phyloP scores from a whole-genome alignment of 1,140 invertebrate genomes.

The Drosophila sproati region DNA sequence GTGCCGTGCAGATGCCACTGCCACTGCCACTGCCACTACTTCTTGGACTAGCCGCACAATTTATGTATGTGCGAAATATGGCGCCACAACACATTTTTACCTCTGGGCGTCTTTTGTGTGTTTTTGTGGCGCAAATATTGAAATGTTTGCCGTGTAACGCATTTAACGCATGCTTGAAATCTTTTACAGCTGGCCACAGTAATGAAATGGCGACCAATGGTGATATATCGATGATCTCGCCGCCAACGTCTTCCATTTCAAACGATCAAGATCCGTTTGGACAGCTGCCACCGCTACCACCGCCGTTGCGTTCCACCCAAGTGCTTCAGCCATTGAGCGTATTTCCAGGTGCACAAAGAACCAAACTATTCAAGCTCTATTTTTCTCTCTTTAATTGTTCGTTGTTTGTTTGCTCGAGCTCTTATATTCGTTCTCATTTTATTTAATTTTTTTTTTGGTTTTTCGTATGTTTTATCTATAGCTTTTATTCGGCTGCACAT shows the following conservation, averaged over 20 bases:
- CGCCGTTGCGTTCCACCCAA: conserved; percentile 85
- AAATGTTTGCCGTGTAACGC: conserved; percentile 30
- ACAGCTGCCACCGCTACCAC: conserved; percentile 84
- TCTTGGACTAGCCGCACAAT: conserved; percentile 66
- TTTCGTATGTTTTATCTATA: conserved; percentile 30
- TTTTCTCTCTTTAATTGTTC: conserved; percentile 43
- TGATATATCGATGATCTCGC: conserved; percentile 85
- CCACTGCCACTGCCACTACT: conserved; percentile 14
- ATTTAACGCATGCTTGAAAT: conserved; percentile 15
- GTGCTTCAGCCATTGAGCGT: conserved; percentile 84
- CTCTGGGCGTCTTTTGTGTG: conserved; percentile 35
- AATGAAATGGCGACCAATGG: conserved; percentile 84
- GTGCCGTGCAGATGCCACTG: conserved; percentile 58
- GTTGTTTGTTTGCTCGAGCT: conserved; percentile 41
- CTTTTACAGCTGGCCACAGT: conserved; percentile 78
- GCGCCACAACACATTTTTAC: conserved; percentile 60
- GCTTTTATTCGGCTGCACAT: conserved; percentile 29
- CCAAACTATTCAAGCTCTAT: conserved; percentile 12
- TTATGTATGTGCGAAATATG: conserved; percentile 81
- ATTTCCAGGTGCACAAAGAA: conserved; percentile 82
- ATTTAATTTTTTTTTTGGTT: conserved; percentile 24
- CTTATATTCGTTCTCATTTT: conserved; percentile 34
- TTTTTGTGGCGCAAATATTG: conserved; percentile 10
- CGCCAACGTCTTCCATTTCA: conserved; percentile 84
- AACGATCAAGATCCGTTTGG: conserved; percentile 85